These are phyloP conservation scores for Rhaphigaster nebulosa DNA, from an alignment of 2,888 invertebrate species.

Conservation along the genomic window DNA sequence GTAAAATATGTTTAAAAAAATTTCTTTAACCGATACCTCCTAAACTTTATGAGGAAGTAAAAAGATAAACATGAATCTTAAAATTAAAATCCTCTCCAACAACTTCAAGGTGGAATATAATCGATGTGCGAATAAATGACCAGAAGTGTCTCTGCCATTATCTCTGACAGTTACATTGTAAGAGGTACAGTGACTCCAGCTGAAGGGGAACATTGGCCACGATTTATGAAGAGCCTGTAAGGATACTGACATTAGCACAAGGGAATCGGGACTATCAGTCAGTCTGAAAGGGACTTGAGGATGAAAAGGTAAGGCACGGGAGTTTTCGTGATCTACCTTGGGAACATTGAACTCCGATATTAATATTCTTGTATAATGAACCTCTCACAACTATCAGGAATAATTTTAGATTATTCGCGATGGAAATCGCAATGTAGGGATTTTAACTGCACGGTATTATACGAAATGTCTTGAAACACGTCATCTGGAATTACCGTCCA, in stretches of 20 bases:
- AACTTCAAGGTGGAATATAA: conserved; percentile 17
- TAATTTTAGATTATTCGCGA: not conserved
- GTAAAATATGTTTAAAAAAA: too few species aligned
- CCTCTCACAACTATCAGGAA: not conserved
- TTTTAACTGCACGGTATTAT: not conserved
- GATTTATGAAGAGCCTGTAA: not conserved
- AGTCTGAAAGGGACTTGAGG: not conserved
- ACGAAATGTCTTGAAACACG: not conserved
- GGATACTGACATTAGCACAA: conserved; percentile 8
- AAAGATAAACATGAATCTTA: not conserved
- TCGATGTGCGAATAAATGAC: not conserved
- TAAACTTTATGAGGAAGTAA: too few species aligned
- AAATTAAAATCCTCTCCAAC: not conserved
- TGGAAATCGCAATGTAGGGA: not conserved
- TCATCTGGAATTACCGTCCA: not conserved
- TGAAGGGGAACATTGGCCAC: not conserved
- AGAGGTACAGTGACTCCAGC: not conserved
- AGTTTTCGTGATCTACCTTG: not conserved
- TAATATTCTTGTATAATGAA: not conserved
- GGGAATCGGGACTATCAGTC: not conserved
- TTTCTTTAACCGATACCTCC: too few species aligned
- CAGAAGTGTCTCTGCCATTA: not conserved
- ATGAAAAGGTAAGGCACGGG: not conserved
- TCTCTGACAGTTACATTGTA: not conserved
- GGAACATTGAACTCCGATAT: not conserved